phyloP scores from a whole-genome alignment of 2,113 vertebrate genomes.

The Macquaria australasica region DNA sequence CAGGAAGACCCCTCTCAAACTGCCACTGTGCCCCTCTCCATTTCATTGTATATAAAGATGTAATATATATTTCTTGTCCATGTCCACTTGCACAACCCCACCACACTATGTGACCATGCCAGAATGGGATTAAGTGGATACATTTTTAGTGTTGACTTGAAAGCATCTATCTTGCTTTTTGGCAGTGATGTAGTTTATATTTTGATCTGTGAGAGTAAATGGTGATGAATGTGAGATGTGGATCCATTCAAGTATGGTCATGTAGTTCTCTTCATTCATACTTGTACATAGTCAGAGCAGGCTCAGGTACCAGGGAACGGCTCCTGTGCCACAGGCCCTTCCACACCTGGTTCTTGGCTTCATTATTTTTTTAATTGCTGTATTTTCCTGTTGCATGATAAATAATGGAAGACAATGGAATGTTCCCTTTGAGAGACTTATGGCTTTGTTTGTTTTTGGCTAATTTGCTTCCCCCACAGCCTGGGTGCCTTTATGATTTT shows the following conservation, averaged over 20 bases:
- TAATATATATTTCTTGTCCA: constrained; percentile 76
- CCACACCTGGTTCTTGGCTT: constrained; percentile 63
- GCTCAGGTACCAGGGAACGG: constrained; percentile 62
- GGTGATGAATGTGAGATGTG: constrained; percentile 54
- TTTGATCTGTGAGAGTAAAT: constrained; percentile 31
- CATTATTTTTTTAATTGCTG: constrained; percentile 75
- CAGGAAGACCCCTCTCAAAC: constrained; percentile 35
- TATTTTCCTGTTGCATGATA: constrained; percentile 60
- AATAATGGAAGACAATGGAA: constrained; percentile 51
- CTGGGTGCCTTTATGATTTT: constrained; percentile 67
- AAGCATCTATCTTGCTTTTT: constrained; percentile 42
- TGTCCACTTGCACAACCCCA: constrained; percentile 57
- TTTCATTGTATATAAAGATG: constrained; percentile 78
- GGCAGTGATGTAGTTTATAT: constrained; percentile 57
- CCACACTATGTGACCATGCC: constrained; percentile 55
- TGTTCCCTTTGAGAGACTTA: constrained; percentile 48
- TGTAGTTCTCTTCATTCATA: constrained; percentile 38
- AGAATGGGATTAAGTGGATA: constrained; percentile 44
- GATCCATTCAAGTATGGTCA: constrained; percentile 35
- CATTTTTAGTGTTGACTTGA: constrained; percentile 57
- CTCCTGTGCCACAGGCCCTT: constrained; percentile 37
- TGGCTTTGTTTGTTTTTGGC: constrained; percentile 8
- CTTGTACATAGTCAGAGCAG: constrained; percentile 73
- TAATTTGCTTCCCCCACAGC: constrained; percentile 31
- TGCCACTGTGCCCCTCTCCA: constrained; percentile 70